A percentile compares a stretch with the other conserved stretches of the same genome.
Conservation (phyloP, 92 coral and sea anemone genomes). For the Chrysogorgia sp. region DNA sequence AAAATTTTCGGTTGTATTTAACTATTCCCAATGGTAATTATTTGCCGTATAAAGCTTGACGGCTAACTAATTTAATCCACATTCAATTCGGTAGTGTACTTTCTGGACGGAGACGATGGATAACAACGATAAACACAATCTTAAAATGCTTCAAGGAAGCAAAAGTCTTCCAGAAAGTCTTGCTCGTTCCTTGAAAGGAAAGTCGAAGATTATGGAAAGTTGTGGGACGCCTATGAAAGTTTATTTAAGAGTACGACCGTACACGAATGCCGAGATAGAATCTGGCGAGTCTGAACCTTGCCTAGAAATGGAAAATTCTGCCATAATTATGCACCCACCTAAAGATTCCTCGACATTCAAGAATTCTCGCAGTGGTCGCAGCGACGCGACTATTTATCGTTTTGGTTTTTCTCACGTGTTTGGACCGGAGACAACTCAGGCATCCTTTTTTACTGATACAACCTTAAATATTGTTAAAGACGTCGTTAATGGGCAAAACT, state of each 20-base stretch:
- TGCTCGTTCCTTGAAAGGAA: constrained; percentile 5
- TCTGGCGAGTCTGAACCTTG: constrained; percentile 68
- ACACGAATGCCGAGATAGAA: constrained; percentile 65
- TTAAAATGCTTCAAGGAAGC: not conserved
- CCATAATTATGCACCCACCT: constrained; percentile 79
- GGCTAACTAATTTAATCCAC: no score
- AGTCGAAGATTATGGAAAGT: not conserved
- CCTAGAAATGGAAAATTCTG: constrained; percentile 67
- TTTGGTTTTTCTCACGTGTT: constrained; percentile 86
- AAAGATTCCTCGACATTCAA: constrained; percentile 83
- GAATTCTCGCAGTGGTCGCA: constrained; percentile 61
- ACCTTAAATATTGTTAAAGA: constrained; percentile 75
- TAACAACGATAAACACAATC: not conserved
- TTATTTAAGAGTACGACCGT: constrained; percentile 79
- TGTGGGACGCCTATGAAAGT: constrained; percentile 76
- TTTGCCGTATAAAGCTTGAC: no score
- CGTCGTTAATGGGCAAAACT: constrained; percentile 89
- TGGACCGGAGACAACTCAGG: constrained; percentile 75
- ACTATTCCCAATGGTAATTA: no score
- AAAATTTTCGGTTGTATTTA: no score
- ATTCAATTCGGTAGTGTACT: no score
- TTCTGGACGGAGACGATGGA: not conserved
- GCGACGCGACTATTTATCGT: constrained; percentile 82
- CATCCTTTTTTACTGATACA: constrained; percentile 76
- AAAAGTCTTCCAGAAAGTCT: not conserved